phyloP scores from a whole-genome alignment of 2,888 invertebrate genomes.

The Drosophila fungiperda region DNA sequence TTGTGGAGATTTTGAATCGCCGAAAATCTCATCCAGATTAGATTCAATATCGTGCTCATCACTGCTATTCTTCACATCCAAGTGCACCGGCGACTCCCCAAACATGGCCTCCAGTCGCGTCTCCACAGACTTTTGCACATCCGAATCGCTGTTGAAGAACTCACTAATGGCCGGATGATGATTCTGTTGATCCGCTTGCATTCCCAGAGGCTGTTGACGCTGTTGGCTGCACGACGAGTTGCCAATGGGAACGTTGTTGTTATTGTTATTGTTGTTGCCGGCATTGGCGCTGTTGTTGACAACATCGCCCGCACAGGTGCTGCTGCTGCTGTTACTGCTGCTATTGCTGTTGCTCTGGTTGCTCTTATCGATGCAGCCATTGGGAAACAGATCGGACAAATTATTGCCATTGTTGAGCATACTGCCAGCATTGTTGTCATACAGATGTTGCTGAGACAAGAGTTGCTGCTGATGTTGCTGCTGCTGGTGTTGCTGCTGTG shows the following conservation, averaged over 20 bases:
- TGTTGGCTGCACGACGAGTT: constrained; percentile 77
- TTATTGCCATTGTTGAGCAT: constrained; percentile 62
- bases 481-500: constrained; percentile 32
- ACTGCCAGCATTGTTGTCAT: constrained; percentile 50
- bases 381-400: constrained; percentile 84
- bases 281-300: constrained; percentile 56
- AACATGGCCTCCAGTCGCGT: constrained; percentile 85
- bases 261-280: constrained; percentile 25
- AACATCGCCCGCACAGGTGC: constrained; percentile 63
- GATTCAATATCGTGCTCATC: constrained; percentile 83
- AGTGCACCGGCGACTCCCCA: constrained; percentile 84
- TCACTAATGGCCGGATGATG: constrained; percentile 81
- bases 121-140: constrained; percentile 85
- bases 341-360: constrained; percentile 74
- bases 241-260: constrained; percentile 29
- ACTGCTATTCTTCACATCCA: constrained; percentile 74
- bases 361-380: constrained; percentile 82
- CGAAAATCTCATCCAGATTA: constrained; percentile 84
- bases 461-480: constrained; percentile 59
- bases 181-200: constrained; percentile 65
- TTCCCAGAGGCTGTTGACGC: constrained; percentile 69
- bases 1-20: constrained; percentile 82
- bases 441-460: constrained; percentile 54
- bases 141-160: constrained; percentile 82
- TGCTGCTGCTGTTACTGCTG: constrained; percentile 59